Base-by-base conservation (phyloP, 2,888 invertebrate species). In the Aphodius granarius region DNA sequence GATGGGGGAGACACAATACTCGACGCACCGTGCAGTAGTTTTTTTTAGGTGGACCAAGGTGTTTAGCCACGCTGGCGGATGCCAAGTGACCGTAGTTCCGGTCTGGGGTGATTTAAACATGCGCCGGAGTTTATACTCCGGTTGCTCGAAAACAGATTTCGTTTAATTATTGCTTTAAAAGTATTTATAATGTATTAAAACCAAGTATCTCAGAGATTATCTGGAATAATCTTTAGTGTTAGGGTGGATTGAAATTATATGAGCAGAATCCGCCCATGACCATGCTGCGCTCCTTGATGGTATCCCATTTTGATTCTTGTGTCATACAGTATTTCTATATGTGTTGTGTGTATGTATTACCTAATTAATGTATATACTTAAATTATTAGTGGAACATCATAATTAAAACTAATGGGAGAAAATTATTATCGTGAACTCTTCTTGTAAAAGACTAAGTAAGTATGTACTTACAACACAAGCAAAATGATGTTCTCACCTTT, bases 51-150 rank as follows among this genome's bases (percentile, higher is more conserved):
- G 77, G 75, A 72, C 62, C 75, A 75, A 43, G 74, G 76, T 74
- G 72, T 75, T 78, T 77, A 78, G 78, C 43, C 43, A 43, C 43
- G 80, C 79, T 79, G 79, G 78, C 77, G 77, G 43, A 73, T 80
- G 81, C 73, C 77, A 78, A 80, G 76, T 76, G 79, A 81, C 82
- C 82, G 78, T 80, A 80, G 79, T 81, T 82, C 82, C 82, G 81
- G 82, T 80, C 79, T 78, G 82, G 82, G 81, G 81, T 79, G 80
- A 68, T 68, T 79, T 79, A 76, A 77, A 79, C 78, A 77, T 78
- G 80, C 79, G 78, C 77, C 75, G 74, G 79, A 81, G 80, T 80
- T 80, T 79, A 81, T 43, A 9, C 43, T 13, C 43, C 13, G 43
- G 9, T 9, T 43, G 43, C 43, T 43, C n/a, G n/a, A n/a, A 3